Conservation (phyloP, 1,140 invertebrate species). For the Harlomillsia oculata region DNA sequence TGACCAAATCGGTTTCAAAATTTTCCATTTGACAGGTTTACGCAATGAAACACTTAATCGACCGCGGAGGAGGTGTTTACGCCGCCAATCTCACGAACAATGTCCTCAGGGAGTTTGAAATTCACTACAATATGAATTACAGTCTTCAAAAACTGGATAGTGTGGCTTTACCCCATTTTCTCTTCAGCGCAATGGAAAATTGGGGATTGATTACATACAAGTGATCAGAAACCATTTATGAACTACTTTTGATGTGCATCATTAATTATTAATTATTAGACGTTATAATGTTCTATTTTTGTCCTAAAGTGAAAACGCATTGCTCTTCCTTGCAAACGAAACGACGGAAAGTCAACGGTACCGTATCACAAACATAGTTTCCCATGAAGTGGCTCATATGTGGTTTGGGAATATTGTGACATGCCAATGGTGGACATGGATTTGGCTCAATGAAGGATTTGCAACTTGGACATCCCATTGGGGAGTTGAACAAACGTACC, state of each 20-base stretch:
- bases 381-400: constrained; percentile 78
- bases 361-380: constrained; percentile 73
- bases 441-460: constrained; percentile 16
- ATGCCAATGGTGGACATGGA: constrained; percentile 54
- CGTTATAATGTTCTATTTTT: background rate
- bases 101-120: constrained; percentile 6
- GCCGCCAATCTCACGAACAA: constrained; percentile 12
- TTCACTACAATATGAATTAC: constrained; percentile 8
- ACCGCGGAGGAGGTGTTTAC: constrained; percentile 16
- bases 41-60: constrained; percentile 10
- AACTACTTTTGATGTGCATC: background rate
- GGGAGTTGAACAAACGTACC: constrained; percentile 3
- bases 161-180: constrained; percentile 16
- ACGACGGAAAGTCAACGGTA: constrained; percentile 72
- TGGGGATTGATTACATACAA: constrained; percentile 75
- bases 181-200: constrained; percentile 21
- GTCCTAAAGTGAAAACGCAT: constrained; percentile 59
- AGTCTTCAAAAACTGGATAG: constrained; percentile 11
- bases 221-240: background rate
- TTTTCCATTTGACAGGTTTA: constrained; percentile 1
- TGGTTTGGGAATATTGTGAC: constrained; percentile 48
- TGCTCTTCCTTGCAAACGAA: constrained; percentile 71
- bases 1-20: background rate
- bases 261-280: background rate
- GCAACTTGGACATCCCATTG: constrained; percentile 1